Evolutionary conservation across 2,888 invertebrate genomes (phyloP).

Genomic region (Baronia brevicornis): DNA sequence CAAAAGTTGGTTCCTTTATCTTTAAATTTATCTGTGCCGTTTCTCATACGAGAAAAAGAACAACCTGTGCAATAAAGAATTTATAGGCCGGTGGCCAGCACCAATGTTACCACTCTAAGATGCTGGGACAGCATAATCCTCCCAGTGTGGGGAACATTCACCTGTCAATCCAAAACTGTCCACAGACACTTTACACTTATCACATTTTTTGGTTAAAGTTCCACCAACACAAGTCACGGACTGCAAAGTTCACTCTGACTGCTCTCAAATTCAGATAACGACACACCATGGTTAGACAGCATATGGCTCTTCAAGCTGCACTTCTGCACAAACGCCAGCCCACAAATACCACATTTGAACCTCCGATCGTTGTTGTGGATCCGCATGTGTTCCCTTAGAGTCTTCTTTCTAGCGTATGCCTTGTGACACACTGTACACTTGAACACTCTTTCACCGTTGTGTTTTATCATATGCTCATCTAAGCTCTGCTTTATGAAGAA

Average conservation of each 20-base stretch:
- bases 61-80: too few species aligned
- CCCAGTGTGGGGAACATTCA: too few species aligned
- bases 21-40: too few species aligned
- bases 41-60: too few species aligned
- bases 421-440: constrained; percentile 54
- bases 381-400: constrained; percentile 58
- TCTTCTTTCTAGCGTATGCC: constrained; percentile 60
- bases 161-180: too few species aligned
- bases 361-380: constrained; percentile 62
- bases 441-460: constrained; percentile 54
- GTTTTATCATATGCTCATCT: constrained; percentile 62
- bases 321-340: constrained; percentile 55
- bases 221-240: too few species aligned
- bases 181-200: too few species aligned
- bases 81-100: too few species aligned
- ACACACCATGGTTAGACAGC: constrained; percentile 56
- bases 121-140: too few species aligned
- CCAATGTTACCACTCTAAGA: too few species aligned
- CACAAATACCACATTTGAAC: constrained; percentile 56
- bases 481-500: constrained; percentile 59
- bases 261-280: constrained; percentile 46
- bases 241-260: constrained; percentile 19
- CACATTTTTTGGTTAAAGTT: too few species aligned
- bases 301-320: constrained; percentile 49
- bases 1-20: too few species aligned